Evolutionary conservation across 2,888 invertebrate species (phyloP).

Genomic region (Lasiommata megera): DNA sequence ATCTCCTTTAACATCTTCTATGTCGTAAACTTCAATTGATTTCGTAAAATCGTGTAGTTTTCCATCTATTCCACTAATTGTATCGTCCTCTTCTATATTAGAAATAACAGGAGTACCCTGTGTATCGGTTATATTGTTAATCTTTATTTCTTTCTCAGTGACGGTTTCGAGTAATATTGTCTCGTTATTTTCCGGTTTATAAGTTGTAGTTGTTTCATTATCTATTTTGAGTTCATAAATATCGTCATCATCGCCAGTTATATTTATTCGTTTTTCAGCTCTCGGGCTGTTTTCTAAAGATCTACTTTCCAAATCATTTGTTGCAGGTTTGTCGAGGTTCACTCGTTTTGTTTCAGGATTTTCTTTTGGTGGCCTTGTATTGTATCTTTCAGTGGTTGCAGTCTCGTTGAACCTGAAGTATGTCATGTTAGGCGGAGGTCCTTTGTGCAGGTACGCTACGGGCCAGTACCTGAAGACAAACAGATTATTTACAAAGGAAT

Average conservation of each 20-base stretch:
- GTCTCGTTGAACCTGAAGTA: conserved; percentile 71
- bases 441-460: conserved; percentile 90
- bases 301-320: conserved; percentile 31
- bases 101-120: conserved; percentile 43
- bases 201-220: conserved; percentile 36
- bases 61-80: conserved; percentile 65
- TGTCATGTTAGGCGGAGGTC: conserved; percentile 88
- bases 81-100: conserved; percentile 47
- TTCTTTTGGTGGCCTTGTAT: conserved; percentile 9
- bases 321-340: conserved; percentile 18
- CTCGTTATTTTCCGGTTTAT: conserved; percentile 27
- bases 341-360: conserved; percentile 17
- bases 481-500: too few species aligned
- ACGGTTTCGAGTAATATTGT: conserved; percentile 26
- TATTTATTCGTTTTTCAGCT: conserved; percentile 58
- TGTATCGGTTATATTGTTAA: conserved; percentile 47
- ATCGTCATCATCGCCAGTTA: conserved; percentile 44
- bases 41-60: conserved; percentile 67
- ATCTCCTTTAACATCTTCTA: conserved; percentile 65
- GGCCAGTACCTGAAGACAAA: conserved; percentile 84
- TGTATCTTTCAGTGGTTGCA: conserved; percentile 31
- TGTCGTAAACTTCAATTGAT: conserved; percentile 69
- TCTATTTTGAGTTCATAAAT: conserved; percentile 38
- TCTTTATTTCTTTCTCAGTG: conserved; percentile 33
- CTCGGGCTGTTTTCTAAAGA: conserved; percentile 38